Conservation (phyloP, 2,797 vertebrate species). For the Pelobates cultripes region DNA sequence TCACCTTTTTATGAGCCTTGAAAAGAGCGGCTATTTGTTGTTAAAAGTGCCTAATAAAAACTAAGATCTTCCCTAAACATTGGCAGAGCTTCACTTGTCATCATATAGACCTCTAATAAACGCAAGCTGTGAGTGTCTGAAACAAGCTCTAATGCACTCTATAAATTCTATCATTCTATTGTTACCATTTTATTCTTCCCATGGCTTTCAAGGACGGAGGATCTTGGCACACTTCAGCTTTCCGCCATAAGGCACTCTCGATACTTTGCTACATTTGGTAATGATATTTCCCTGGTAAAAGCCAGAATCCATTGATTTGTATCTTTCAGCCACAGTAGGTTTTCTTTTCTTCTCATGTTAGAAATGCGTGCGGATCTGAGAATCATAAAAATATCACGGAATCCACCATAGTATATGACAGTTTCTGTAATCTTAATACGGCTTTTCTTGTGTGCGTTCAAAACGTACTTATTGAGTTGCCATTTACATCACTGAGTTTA, state of each 20-base stretch:
- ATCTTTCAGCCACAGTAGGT: background rate
- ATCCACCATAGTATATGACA: background rate
- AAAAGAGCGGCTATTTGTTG: slow-evolving; percentile 35
- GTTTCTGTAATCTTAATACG: no score
- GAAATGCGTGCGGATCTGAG: background rate
- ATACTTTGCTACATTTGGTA: slow-evolving; percentile 9
- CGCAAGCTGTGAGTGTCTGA: background rate
- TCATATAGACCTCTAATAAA: slow-evolving; percentile 35
- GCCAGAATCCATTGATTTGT: background rate
- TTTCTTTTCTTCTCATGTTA: background rate
- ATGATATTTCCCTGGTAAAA: slow-evolving; percentile 4
- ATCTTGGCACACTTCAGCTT: background rate
- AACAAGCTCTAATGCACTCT: slow-evolving; percentile 42
- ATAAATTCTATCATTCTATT: slow-evolving; percentile 29
- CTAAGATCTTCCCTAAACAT: slow-evolving; percentile 7
- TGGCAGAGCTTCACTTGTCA: slow-evolving; percentile 38
- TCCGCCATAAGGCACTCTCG: background rate
- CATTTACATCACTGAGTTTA: no score
- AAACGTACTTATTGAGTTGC: no score
- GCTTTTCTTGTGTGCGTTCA: no score
- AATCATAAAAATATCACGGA: slow-evolving; percentile 12
- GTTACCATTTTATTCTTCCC: slow-evolving; percentile 15
- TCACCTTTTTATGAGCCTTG: slow-evolving; percentile 22
- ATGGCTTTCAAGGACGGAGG: slow-evolving; percentile 8
- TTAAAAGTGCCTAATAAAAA: slow-evolving; percentile 24